Evolutionary conservation across 2,113 vertebrate species (phyloP).

Genomic region (Tychaedon coryphoeus): DNA sequence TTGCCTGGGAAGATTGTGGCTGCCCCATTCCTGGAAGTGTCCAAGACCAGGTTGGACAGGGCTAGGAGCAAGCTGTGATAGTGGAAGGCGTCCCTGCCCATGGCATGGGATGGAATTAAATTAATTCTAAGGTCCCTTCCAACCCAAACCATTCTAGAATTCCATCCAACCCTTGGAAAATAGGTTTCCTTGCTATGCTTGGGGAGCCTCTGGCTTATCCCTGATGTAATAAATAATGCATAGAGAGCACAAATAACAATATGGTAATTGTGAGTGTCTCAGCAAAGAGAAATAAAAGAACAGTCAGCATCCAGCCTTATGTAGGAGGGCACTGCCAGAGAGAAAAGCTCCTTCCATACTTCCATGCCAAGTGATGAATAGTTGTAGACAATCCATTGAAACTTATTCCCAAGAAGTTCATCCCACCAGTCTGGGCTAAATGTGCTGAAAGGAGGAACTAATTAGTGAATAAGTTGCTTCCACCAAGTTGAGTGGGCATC

Average conservation of each 20-base stretch:
- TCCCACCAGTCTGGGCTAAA: neutral
- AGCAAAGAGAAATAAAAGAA: neutral
- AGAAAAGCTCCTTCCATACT: neutral
- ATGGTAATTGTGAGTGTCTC: neutral
- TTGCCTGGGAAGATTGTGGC: neutral
- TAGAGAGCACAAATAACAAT: neutral
- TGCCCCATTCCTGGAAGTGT: neutral
- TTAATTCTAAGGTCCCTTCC: neutral
- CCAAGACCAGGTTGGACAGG: neutral
- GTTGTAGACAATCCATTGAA: neutral
- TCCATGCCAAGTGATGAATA: neutral
- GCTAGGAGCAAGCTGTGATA: neutral
- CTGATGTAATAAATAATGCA: neutral
- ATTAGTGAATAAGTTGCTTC: neutral
- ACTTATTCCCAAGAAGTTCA: neutral
- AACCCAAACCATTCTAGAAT: neutral
- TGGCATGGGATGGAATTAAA: neutral
- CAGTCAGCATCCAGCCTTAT: neutral
- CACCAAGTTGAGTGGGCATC: neutral
- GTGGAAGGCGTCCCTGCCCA: neutral
- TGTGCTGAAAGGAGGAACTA: neutral
- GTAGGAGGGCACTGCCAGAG: neutral
- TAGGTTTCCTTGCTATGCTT: neutral
- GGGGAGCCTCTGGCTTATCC: neutral
- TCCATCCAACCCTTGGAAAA: rapidly evolving